phyloP scores from a whole-genome alignment of 2,888 invertebrate genomes.

The Nomada lathburiana region DNA sequence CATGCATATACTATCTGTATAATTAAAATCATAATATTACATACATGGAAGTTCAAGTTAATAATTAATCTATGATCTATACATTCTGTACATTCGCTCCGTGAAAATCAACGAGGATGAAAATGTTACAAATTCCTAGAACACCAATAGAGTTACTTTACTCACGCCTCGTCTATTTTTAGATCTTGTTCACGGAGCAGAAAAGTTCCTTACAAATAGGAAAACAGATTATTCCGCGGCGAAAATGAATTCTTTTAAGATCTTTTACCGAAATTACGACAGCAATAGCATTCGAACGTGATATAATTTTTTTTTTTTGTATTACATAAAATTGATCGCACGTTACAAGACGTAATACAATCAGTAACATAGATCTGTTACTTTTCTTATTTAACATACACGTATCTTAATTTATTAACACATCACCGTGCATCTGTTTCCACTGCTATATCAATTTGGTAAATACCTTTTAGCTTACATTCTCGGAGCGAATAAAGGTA shows the following conservation, averaged over 20 bases:
- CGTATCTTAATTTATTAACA: background rate
- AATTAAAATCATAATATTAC: background rate
- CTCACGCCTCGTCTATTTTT: background rate
- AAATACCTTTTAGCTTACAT: background rate
- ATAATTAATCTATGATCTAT: background rate
- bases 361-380: too few relatives aligned
- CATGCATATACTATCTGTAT: background rate
- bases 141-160: background rate
- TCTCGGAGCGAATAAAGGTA: background rate
- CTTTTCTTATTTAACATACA: too few relatives aligned
- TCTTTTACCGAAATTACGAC: too few relatives aligned
- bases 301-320: too few relatives aligned
- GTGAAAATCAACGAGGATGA: too few relatives aligned
- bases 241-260: background rate
- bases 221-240: slow-evolving; percentile 4
- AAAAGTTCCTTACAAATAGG: background rate
- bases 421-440: background rate
- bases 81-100: background rate
- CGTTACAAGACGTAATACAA: background rate
- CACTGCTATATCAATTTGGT: background rate
- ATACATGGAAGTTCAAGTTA: background rate
- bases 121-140: slow-evolving; percentile 13
- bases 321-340: too few relatives aligned
- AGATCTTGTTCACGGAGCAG: background rate
- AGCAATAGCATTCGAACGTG: too few relatives aligned